Percentiles rank a stretch among this genome's conserved stretches.
Conservation (phyloP, 2,797 vertebrate species). For the Pelochelys cantorii region DNA sequence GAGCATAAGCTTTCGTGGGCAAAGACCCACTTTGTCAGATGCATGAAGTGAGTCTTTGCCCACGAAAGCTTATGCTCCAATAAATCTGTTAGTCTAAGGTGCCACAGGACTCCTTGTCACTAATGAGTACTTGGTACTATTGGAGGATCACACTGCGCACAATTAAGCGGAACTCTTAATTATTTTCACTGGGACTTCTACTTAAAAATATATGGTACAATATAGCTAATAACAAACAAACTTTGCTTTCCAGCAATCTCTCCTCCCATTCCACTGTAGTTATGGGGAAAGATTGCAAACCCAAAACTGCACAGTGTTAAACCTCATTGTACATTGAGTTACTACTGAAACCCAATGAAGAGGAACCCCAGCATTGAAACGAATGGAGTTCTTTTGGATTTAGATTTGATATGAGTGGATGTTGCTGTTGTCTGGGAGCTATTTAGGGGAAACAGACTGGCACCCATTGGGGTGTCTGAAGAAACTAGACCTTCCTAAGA, state of each 20-base stretch:
- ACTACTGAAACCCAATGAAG: too few species aligned
- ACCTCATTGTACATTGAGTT: neutral
- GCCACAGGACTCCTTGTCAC: too few species aligned
- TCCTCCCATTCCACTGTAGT: rapidly evolving
- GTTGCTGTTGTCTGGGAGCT: too few species aligned
- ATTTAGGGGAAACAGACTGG: neutral
- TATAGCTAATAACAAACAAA: neutral
- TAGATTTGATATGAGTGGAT: neutral
- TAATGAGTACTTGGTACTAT: rapidly evolving
- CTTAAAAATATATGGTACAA: neutral
- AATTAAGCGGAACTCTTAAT: neutral
- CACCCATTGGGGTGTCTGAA: neutral
- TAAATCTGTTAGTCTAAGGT: too few species aligned
- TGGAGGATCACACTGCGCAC: neutral
- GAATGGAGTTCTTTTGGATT: neutral
- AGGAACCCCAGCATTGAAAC: too few species aligned
- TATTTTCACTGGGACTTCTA: neutral
- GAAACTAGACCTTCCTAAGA: neutral
- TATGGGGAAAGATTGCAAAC: neutral
- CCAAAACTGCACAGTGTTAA: neutral
- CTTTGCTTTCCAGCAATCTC: neutral
- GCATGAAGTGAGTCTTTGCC: too few species aligned
- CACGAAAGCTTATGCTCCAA: too few species aligned
- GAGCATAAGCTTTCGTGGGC: too few species aligned
- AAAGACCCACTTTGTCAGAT: too few species aligned